Evolutionary conservation across 2,888 invertebrate genomes (phyloP), one percentile per base, ranked within the genome.

Genomic region (Tetranychus piercei): DNA sequence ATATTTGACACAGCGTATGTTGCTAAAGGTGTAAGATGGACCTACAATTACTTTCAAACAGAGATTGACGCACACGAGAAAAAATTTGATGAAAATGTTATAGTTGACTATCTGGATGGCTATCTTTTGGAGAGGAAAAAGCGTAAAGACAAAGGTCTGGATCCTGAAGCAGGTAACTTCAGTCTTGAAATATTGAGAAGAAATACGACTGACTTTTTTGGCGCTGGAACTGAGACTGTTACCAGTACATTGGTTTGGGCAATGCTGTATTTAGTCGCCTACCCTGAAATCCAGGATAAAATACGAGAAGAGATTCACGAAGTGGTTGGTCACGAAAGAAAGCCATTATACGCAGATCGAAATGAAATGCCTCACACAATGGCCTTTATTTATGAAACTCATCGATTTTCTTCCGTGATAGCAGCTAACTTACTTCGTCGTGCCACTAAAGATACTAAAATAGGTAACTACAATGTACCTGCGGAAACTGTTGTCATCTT

Each of bases 151-250:
- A 77, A 76, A 43, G 77, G 69, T 2, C 6, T 15, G 15, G 15
- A 55, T 55, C 11, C 55, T 15, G 55, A 55, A 9, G 6, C 5
- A 3, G 34, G 34, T 90, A 93, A 75, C 88, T 94, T 55, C 15
- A 55, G 55, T 3, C 9, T 55, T 55, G 11, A 55, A 55, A 15
- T 55, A 15, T 15, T 55, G 11, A 9, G 9, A 15, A 55, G 55
- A 55, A 55, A 55, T 67, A 43, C 18, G 80, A 91, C 91, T 20
- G 94, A 94, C 81, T 85, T 94, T 66, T 93, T 92, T 84, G 90
- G 91, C 15, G 93, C 93, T 74, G 93, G 93, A 43, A 91, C 93
- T 90, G 94, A 94, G 83, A 93, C 93, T 0, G 91, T 93, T 77
- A 93, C 92, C 81, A 92, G 90, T 15, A 90, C 92, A 0, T 83